phyloP scores from a whole-genome alignment of 2,113 vertebrate genomes.

The Menidia beryllina region DNA sequence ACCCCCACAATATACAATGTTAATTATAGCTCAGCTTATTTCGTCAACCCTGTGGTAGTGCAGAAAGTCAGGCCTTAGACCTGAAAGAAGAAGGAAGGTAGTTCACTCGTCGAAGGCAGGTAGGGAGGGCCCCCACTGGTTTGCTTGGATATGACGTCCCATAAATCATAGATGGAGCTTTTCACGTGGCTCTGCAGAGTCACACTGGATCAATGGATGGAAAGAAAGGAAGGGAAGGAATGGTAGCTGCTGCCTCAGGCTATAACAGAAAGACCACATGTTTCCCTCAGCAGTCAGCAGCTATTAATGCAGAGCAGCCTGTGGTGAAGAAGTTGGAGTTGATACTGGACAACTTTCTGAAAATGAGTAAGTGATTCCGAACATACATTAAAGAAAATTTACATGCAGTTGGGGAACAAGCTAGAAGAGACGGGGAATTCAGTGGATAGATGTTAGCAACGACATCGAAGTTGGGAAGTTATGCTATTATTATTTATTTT shows the following conservation, averaged over 20 bases:
- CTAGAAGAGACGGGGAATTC: conserved; percentile 1
- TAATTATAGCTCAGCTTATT: conserved; percentile 4
- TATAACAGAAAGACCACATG: conserved; percentile 37
- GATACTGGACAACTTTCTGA: neutral
- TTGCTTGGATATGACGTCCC: conserved; percentile 57
- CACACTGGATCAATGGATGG: conserved; percentile 65
- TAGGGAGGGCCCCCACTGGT: conserved; percentile 34
- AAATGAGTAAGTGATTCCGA: conserved; percentile 30
- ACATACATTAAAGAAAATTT: neutral
- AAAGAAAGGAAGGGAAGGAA: conserved; percentile 33
- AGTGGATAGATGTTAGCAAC: neutral
- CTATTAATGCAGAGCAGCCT: conserved; percentile 32
- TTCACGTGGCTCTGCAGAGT: conserved; percentile 73
- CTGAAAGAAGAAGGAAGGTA: conserved; percentile 32
- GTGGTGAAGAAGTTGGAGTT: conserved; percentile 33
- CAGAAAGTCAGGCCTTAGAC: conserved; percentile 20
- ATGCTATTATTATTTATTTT: too few relatives aligned
- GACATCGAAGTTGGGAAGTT: neutral
- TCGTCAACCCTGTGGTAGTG: neutral
- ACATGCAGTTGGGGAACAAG: conserved; percentile 6
- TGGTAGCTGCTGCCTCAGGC: conserved; percentile 35
- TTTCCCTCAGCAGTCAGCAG: conserved; percentile 59
- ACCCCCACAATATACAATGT: neutral
- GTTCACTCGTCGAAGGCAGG: conserved; percentile 10
- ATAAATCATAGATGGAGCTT: conserved; percentile 76